These are phyloP conservation scores for Melanotaenia boesemani DNA, from an alignment of 2,797 vertebrate species.

Conservation along the genomic window DNA sequence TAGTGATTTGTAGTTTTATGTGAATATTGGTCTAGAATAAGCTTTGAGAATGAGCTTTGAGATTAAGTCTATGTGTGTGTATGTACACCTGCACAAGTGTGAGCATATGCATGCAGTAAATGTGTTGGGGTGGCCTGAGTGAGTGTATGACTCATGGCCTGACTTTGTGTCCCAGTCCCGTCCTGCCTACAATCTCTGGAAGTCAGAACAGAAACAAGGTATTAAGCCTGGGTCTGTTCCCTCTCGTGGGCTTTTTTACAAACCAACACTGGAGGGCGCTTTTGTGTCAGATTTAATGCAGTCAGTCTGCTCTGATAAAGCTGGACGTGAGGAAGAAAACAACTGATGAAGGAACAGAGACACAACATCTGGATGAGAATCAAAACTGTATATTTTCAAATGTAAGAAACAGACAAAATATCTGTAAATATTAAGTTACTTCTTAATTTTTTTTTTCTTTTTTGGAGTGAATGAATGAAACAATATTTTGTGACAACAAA, in stretches of 20 bases:
- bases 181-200: constrained; percentile 69
- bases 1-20: no score
- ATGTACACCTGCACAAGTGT: no score
- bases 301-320: constrained; percentile 43
- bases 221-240: constrained; percentile 61
- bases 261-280: constrained; percentile 76
- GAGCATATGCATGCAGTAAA: no score
- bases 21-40: no score
- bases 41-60: no score
- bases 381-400: constrained; percentile 87
- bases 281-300: constrained; percentile 57
- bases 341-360: constrained; percentile 61
- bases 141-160: no score
- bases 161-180: no score
- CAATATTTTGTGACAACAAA: constrained; percentile 80
- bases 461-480: constrained; percentile 80
- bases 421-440: constrained; percentile 86
- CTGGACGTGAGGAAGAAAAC: constrained; percentile 39
- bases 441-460: constrained; percentile 72
- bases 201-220: constrained; percentile 40
- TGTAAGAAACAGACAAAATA: constrained; percentile 82
- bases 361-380: constrained; percentile 68
- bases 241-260: constrained; percentile 80
- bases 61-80: no score
- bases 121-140: no score